A percentile compares a stretch with the other conserved stretches of the same genome.
phyloP scores from a whole-genome alignment of 2,797 vertebrate species.

The Anguilla obscura region DNA sequence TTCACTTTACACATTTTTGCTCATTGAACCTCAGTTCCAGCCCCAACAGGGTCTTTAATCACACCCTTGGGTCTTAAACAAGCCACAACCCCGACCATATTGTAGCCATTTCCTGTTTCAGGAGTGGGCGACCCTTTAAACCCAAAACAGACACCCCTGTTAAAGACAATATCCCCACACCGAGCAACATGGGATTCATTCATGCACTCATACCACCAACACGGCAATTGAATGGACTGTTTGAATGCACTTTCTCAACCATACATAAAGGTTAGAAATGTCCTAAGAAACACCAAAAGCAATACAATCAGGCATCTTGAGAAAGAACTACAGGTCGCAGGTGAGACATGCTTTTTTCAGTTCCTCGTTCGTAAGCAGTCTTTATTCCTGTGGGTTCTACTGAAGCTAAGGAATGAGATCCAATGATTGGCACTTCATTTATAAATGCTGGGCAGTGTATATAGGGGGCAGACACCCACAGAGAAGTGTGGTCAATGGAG shows the following conservation, averaged over 20 bases:
- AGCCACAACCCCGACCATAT: constrained; percentile 65
- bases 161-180: constrained; percentile 39
- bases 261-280: background rate
- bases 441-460: background rate
- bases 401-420: background rate
- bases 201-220: constrained; percentile 14
- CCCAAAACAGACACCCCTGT: constrained; percentile 31
- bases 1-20: constrained; percentile 61
- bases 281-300: background rate
- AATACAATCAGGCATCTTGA: background rate
- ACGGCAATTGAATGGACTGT: background rate
- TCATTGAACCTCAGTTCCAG: constrained; percentile 60
- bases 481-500: background rate
- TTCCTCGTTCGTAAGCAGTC: background rate
- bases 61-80: constrained; percentile 60
- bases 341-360: background rate
- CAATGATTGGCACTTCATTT: background rate
- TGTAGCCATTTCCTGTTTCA: constrained; percentile 76
- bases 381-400: background rate
- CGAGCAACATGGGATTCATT: constrained; percentile 28
- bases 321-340: background rate
- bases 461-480: background rate
- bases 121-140: constrained; percentile 61
- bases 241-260: background rate
- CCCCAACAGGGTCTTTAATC: constrained; percentile 60